phyloP scores from a whole-genome alignment of 2,888 invertebrate genomes.

The Aporophyla lueneburgensis region DNA sequence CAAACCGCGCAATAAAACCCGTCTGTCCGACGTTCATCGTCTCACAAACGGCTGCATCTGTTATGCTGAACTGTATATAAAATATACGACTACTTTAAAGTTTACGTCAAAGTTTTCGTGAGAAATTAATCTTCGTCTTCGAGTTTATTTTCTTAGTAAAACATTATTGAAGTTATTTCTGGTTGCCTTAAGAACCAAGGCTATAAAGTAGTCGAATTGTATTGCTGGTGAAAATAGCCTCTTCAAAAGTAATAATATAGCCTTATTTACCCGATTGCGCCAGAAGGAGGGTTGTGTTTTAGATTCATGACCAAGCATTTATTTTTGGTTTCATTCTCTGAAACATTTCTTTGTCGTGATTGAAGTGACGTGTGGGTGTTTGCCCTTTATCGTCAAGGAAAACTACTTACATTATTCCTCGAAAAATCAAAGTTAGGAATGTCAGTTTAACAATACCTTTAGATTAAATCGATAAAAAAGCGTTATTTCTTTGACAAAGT shows the following conservation, averaged over 20 bases:
- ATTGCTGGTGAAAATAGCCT: not conserved
- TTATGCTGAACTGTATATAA: not conserved
- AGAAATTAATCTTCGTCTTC: not conserved
- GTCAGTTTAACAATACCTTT: conserved; percentile 8
- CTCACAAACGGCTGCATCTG: not conserved
- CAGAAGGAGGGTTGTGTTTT: too few relatives aligned
- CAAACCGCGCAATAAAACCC: not conserved
- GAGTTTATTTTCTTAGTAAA: too few relatives aligned
- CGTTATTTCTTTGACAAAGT: too few relatives aligned
- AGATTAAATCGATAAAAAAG: not conserved
- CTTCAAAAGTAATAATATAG: not conserved
- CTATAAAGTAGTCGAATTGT: not conserved
- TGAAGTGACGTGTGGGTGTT: not conserved
- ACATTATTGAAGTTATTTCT: not conserved
- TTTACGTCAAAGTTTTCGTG: not conserved
- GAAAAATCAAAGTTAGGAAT: conserved; percentile 6
- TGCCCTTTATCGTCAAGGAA: not conserved
- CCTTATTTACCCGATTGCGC: too few relatives aligned
- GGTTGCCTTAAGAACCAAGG: not conserved
- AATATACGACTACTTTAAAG: not conserved
- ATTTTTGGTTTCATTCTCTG: conserved; percentile 2
- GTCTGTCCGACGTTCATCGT: not conserved
- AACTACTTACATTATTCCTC: conserved; percentile 4
- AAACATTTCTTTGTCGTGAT: conserved; percentile 9
- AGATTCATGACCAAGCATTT: not conserved